phyloP scores from a whole-genome alignment of 64 coral and sea anemone species.

The Orbicella faveolata region DNA sequence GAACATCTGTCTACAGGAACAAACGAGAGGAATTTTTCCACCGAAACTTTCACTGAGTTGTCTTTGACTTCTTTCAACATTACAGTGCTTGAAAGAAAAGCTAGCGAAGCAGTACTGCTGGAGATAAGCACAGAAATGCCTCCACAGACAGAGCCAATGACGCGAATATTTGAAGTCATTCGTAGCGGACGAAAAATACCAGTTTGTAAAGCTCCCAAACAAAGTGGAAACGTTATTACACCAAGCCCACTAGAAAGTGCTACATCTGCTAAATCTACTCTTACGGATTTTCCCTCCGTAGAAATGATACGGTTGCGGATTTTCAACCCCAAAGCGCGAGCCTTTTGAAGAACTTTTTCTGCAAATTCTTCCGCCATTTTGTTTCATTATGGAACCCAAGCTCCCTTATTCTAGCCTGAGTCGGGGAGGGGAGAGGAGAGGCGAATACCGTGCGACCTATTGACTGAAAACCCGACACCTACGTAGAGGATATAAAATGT shows the following conservation, averaged over 20 bases:
- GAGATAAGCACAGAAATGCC: slow-evolving; percentile 49
- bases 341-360: slow-evolving; percentile 18
- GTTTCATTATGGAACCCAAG: not conserved
- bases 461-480: no score
- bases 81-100: slow-evolving; percentile 50
- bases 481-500: no score
- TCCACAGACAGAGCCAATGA: slow-evolving; percentile 44
- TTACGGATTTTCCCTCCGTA: not conserved
- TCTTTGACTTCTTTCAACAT: slow-evolving; percentile 35
- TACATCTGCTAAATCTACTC: slow-evolving; percentile 31
- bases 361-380: slow-evolving; percentile 78
- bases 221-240: slow-evolving; percentile 61
- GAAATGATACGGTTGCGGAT: slow-evolving; percentile 16
- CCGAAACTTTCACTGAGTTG: not conserved
- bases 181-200: slow-evolving; percentile 74
- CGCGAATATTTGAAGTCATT: slow-evolving; percentile 51
- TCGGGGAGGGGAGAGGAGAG: no score
- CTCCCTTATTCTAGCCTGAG: not conserved
- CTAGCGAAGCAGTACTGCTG: slow-evolving; percentile 41
- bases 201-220: slow-evolving; percentile 59
- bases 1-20: slow-evolving; percentile 9
- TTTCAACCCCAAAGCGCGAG: slow-evolving; percentile 1
- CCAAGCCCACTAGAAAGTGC: slow-evolving; percentile 33
- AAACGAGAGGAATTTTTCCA: slow-evolving; percentile 11
- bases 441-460: no score